Base-by-base conservation (phyloP, 1,140 invertebrate species). In the Aethina tumida region DNA sequence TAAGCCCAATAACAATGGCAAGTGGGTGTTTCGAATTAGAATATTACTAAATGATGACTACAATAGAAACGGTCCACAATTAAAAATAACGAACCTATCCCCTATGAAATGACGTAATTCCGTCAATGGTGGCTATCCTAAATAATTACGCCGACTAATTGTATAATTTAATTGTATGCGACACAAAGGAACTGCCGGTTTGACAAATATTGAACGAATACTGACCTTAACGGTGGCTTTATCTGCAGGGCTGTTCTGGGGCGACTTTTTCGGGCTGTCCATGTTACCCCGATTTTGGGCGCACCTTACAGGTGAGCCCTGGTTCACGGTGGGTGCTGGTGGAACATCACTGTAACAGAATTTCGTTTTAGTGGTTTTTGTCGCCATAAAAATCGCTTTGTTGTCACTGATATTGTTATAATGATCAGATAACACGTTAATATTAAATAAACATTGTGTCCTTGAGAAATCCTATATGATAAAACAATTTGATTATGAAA, bases 151-250 rank as follows among this genome's bases (percentile, higher is more conserved):
- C 5, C 31, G 16, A 33, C 6, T 12, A 6, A 22, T 4, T 24
- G 26, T 33, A 3, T 27, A 43, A 39, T 22, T n/a, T 22, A 7
- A 22, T 22, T 6, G n/a, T 7, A n/a, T 7, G n/a, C 6, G 6
- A 24, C 7, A 24, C 22, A 24, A n/a, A 7, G 22, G n/a, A 24
- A 24, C n/a, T 24, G 7, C 22, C 22, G 6, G 7, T n/a, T n/a
- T 24, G 22, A n/a, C 7, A 6, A 17, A 29, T n/a, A 6, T 29
- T 29, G 12, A 26, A n/a, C 26, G 37, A 36, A 16, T 19, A 29
- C 16, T 50, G 26, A 55, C 56, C 50, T 70, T 71, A 32, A 71
- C 49, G 44, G 66, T 71, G 37, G 68, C 61, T 58, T 68, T 71
- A 39, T 69, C 67, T 55, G 63, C 58, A 30, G 63, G 63, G 44